Evolutionary conservation across 2,113 vertebrate genomes (phyloP), one percentile per base, ranked within the genome.

Genomic region (Smithornis capensis): DNA sequence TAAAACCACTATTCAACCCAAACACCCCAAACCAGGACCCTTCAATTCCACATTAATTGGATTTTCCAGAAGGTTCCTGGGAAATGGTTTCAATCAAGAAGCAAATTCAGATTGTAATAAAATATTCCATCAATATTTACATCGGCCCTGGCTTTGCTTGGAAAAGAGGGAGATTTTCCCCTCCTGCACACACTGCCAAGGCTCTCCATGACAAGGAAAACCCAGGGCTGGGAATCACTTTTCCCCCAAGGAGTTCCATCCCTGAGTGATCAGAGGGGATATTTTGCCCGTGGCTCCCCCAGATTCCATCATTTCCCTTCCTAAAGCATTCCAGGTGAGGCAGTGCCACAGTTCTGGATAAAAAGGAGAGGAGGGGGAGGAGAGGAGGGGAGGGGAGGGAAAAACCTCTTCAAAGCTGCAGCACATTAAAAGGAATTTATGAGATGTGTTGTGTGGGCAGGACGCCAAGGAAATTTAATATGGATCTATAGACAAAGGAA

Each of bases 401-500:
- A 55, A 62, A 79, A 40, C 19, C 2, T 65, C 97, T 92, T 97
- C 95, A 89, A 96, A 98, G 96, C 97, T 96, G 95, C 81, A 42
- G 82, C 87, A 86, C 92, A 89, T 96, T 96, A 95, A 83, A 55
- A 97, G 96, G 97, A 98, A 98, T 98, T 97, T 97, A 97, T 98
- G 97, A 98, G 98, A 98, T 98, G 98, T 98, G 97, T 97, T 93
- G 97, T 92, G 94, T 84, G 97, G 98, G 98, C 96, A 75, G 97
- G 95, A 96, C 97, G 98, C 98, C 98, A 98, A 92, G 85, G 90
- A 96, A 65, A 97, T 98, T 98, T 98, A 96, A 98, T 98, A 98
- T 95, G 98, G 96, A 98, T 98, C 98, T 98, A 96, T 97, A 98
- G 98, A 98, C 98, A 98, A 98, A 96, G 97, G 98, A 98, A 98